phyloP scores from a whole-genome alignment of 2,113 vertebrate species.

The Indri indri region DNA sequence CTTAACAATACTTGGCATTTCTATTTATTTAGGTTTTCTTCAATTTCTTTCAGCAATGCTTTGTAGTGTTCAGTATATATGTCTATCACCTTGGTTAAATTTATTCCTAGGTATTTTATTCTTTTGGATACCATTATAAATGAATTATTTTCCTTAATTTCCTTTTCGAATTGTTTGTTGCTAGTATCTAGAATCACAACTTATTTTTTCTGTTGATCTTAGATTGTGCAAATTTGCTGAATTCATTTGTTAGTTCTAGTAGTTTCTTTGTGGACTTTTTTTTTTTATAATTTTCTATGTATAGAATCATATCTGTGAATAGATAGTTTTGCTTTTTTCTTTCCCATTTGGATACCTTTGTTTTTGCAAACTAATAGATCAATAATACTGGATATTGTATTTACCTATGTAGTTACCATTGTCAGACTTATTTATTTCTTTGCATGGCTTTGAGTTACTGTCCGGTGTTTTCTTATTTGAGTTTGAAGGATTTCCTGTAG shows the following conservation, averaged over 20 bases:
- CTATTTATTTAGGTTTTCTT: not conserved
- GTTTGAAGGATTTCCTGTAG: not conserved
- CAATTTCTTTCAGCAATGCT: too few species aligned
- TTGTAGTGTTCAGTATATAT: too few species aligned
- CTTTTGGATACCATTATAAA: not conserved
- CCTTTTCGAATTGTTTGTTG: not conserved
- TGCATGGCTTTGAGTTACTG: not conserved
- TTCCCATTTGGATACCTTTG: not conserved
- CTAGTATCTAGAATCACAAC: not conserved
- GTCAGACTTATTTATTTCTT: not conserved
- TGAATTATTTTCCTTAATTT: not conserved
- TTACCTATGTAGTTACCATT: not conserved
- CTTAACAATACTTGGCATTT: not conserved
- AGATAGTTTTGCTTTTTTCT: not conserved
- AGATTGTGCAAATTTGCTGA: not conserved
- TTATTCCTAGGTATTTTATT: not conserved
- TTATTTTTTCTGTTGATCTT: not conserved
- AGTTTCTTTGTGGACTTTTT: not conserved
- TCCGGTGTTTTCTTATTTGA: not conserved
- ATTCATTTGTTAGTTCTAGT: not conserved
- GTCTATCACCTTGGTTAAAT: too few species aligned
- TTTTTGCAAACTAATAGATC: not conserved
- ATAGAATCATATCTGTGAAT: not conserved
- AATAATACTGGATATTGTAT: not conserved
- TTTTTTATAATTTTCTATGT: too few species aligned